A percentile compares a stretch with the other conserved stretches of the same genome.
Evolutionary conservation across 2,797 vertebrate species (phyloP).

Genomic region (Melanotaenia parkinsoni): DNA sequence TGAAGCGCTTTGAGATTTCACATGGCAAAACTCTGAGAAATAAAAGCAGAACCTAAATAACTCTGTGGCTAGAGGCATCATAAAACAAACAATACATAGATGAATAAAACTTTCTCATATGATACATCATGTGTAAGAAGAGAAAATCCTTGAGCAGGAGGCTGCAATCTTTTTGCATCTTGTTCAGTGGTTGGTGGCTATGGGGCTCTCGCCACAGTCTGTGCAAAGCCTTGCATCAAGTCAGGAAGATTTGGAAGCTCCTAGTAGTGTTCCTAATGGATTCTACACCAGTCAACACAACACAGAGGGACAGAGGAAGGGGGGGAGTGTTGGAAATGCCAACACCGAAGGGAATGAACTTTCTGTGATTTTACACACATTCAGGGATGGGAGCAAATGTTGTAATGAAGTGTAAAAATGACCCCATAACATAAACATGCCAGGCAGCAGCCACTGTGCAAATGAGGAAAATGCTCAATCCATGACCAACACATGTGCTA

Average conservation of each 20-base stretch:
- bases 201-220: constrained; percentile 56
- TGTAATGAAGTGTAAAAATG: constrained; percentile 51
- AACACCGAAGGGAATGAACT: constrained; percentile 63
- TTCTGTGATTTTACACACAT: constrained; percentile 56
- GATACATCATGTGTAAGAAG: constrained; percentile 61
- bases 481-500: neutral
- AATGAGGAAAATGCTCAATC: constrained; percentile 12
- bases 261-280: constrained; percentile 73
- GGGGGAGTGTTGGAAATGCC: constrained; percentile 35
- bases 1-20: constrained; percentile 46
- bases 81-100: constrained; percentile 39
- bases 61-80: constrained; percentile 52
- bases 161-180: constrained; percentile 28
- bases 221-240: constrained; percentile 67
- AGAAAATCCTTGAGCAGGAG: constrained; percentile 56
- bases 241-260: constrained; percentile 71
- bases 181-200: constrained; percentile 57
- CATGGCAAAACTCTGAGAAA: constrained; percentile 51
- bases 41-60: constrained; percentile 61
- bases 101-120: constrained; percentile 65
- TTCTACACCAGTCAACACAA: constrained; percentile 65
- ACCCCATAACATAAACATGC: constrained; percentile 31
- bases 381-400: constrained; percentile 46
- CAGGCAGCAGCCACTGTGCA: neutral
- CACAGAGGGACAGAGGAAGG: constrained; percentile 15